A percentile compares a stretch with the other conserved stretches of the same genome.
These are phyloP conservation scores for Thymelicus lineola DNA, from an alignment of 2,888 invertebrate species.

Conservation along the genomic window DNA sequence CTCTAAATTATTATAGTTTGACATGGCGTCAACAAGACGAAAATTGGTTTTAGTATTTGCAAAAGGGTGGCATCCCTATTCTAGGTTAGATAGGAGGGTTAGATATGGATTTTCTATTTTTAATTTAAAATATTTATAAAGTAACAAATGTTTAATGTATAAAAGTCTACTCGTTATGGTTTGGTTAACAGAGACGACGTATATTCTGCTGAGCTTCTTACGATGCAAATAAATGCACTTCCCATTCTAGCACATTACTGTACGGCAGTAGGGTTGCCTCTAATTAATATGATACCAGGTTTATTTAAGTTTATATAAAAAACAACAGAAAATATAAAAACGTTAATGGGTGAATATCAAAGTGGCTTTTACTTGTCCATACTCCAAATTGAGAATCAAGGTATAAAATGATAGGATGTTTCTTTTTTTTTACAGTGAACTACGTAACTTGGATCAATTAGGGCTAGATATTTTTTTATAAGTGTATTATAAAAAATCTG, in stretches of 20 bases:
- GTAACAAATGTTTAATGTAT: background rate
- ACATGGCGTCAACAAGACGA: background rate
- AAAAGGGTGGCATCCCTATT: background rate
- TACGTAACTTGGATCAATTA: no score
- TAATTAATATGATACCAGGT: background rate
- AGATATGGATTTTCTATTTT: background rate
- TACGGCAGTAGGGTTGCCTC: background rate
- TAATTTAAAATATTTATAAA: background rate
- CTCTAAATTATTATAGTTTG: background rate
- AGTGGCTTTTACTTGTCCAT: no score
- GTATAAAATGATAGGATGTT: no score
- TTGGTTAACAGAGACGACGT: background rate
- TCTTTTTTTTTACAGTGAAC: no score
- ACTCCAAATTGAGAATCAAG: no score
- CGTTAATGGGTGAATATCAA: no score
- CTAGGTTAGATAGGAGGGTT: background rate
- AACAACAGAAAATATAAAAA: no score
- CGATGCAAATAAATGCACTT: slow-evolving; percentile 7
- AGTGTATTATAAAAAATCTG: no score
- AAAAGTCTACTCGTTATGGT: background rate
- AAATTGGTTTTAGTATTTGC: background rate
- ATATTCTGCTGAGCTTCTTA: slow-evolving; percentile 2
- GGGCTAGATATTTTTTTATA: no score
- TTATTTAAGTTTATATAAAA: no score
- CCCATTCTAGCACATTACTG: background rate